Evolutionary conservation across 2,888 invertebrate species (phyloP).

Genomic region (Mactromeris polynyma): DNA sequence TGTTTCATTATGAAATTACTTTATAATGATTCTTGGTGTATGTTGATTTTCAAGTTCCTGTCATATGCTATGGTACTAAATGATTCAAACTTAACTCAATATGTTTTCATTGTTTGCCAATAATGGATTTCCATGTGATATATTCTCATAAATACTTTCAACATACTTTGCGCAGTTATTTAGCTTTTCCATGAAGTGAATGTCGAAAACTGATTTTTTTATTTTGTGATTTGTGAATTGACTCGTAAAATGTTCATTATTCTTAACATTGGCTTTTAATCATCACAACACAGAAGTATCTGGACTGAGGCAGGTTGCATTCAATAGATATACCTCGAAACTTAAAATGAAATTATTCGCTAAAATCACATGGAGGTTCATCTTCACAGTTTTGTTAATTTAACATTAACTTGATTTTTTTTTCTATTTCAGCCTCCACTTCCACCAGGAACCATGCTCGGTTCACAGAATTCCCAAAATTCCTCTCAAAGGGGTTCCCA

Average conservation of each 20-base stretch:
- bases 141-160: neutral
- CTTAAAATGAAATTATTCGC: neutral
- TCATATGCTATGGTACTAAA: neutral
- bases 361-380: constrained; percentile 47
- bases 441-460: constrained; percentile 59
- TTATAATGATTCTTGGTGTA: constrained; percentile 5
- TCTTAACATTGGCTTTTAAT: neutral
- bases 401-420: constrained; percentile 26
- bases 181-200: too few species aligned
- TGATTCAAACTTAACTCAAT: neutral
- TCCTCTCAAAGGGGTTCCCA: constrained; percentile 66
- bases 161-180: neutral
- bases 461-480: constrained; percentile 61
- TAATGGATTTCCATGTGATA: constrained; percentile 43
- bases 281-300: neutral
- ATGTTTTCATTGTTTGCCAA: neutral
- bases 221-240: neutral
- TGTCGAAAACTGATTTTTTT: too few species aligned
- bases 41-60: constrained; percentile 20
- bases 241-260: neutral
- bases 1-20: constrained; percentile 35
- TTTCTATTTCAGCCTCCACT: constrained; percentile 66
- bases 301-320: neutral
- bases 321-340: neutral
- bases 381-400: constrained; percentile 16